A percentile compares a stretch with the other conserved stretches of the same genome.
phyloP scores from a whole-genome alignment of 2,888 invertebrate genomes.

The Heterodera filipjevi region DNA sequence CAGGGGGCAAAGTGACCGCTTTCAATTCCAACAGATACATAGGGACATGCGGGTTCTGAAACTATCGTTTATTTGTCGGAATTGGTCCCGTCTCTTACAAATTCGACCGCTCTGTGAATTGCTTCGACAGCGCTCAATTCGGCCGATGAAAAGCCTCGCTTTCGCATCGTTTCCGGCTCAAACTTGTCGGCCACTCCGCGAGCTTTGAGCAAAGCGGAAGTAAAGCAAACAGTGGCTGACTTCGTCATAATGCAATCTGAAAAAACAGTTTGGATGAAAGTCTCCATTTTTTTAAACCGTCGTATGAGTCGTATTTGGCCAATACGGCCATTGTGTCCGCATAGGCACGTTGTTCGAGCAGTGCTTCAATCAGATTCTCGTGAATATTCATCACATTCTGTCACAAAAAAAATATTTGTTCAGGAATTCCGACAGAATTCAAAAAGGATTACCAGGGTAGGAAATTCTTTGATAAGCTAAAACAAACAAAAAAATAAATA shows the following conservation, averaged over 20 bases:
- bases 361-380: constrained; percentile 91
- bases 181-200: constrained; percentile 70
- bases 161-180: constrained; percentile 50
- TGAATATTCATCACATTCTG: constrained; percentile 85
- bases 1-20: constrained; percentile 89
- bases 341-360: constrained; percentile 81
- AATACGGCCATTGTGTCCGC: constrained; percentile 91
- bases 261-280: constrained; percentile 32
- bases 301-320: constrained; percentile 79
- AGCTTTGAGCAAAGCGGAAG: constrained; percentile 86
- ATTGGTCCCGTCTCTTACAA: constrained; percentile 64
- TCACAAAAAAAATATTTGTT: constrained; percentile 3
- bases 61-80: not conserved
- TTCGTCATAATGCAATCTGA: constrained; percentile 86
- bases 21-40: constrained; percentile 77
- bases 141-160: constrained; percentile 77
- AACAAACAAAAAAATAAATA: constrained; percentile 44
- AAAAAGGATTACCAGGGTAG: constrained; percentile 74
- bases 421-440: not conserved
- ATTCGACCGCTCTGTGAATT: constrained; percentile 91
- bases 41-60: constrained; percentile 38
- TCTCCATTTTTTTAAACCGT: not conserved
- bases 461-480: constrained; percentile 89
- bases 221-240: constrained; percentile 91
- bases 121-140: constrained; percentile 85